Evolutionary conservation across 2,888 invertebrate genomes (phyloP), one percentile per base, ranked within the genome.

Genomic region (Drosophila helvetica): DNA sequence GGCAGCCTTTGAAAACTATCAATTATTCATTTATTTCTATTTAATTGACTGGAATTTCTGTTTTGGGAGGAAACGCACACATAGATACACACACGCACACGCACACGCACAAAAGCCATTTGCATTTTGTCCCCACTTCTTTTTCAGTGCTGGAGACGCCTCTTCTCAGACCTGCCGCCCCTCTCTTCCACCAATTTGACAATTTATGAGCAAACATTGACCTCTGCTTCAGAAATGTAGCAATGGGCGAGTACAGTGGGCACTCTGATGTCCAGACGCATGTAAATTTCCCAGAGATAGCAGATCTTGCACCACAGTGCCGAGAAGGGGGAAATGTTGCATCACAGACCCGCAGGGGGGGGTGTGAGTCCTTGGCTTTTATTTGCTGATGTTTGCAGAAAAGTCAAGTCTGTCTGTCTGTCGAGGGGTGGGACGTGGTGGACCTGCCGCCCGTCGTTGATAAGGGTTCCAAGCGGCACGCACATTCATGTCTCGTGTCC

Each of bases 81-180:
- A 33, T 22, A 27, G 30, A 62, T 61, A 66, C 45, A 63, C 71
- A 61, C 79, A 57, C 30, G 55, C 30, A 42, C 43, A 17, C 60
- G 4, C 47, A 63, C 81, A 81, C 81, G 86, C 87, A 87, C 88
- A 84, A 85, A 74, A 75, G 79, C 78, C 73, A 87, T 84, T 83
- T 84, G 61, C 69, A 66, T 66, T 66, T 55, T 30, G 25, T 66
- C 5, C 43, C 45, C 25, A 33, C 12, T 43, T 66, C 22, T 30
- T 27, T 43, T 47, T 25, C 4, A 4, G 8, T 22, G 22, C 3
- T 15, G 17, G 54, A 22, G 54, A 50, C 66, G 66, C 66, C 66
- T 67, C 66, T 27, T 65, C 43, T 0, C 18, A 43, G 33, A 5
- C 33, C 33, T 33, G 12, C 4, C 33, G 0, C 1, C 33, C 33